phyloP scores from a whole-genome alignment of 1,140 invertebrate genomes.

The Artemia franciscana region DNA sequence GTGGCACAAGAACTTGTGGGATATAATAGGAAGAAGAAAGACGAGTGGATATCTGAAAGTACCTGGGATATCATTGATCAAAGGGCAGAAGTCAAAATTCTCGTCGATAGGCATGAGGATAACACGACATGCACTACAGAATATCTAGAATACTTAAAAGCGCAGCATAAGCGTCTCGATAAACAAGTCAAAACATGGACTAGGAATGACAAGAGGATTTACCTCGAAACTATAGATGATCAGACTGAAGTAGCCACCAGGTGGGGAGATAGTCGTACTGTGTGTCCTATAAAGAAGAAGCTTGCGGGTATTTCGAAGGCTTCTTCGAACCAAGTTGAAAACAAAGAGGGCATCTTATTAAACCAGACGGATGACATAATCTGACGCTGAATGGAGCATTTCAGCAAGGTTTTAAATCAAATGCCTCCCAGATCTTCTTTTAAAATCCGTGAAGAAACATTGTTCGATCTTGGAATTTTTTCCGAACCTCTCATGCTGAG shows the following conservation, averaged over 20 bases:
- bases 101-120: too few species aligned
- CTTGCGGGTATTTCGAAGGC: neutral
- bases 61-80: neutral
- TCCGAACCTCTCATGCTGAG: neutral
- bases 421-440: neutral
- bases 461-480: neutral
- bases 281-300: neutral
- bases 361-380: neutral
- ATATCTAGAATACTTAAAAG: neutral
- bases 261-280: neutral
- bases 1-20: neutral
- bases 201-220: neutral
- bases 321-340: neutral
- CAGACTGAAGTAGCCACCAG: neutral
- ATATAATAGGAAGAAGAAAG: neutral
- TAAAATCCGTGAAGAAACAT: neutral
- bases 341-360: neutral
- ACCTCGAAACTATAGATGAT: neutral
- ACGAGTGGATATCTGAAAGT: neutral
- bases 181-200: neutral
- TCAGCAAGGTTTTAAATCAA: neutral
- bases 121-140: too few species aligned
- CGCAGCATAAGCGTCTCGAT: neutral
- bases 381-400: neutral
- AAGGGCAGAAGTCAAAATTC: too few species aligned